Evolutionary conservation across 1,140 invertebrate genomes (phyloP).

Genomic region (Drosophila repletoides): DNA sequence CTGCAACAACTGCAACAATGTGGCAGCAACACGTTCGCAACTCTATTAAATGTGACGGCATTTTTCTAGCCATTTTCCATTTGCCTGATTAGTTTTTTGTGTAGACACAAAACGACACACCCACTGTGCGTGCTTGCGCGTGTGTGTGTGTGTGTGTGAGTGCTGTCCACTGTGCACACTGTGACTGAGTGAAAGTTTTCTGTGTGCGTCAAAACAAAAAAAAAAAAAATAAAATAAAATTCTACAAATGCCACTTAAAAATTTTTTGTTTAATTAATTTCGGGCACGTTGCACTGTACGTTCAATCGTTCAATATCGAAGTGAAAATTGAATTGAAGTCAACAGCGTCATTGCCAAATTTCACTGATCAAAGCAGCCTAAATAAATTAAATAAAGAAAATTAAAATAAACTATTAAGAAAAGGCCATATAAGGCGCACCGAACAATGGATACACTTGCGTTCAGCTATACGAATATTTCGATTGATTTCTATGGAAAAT

Average conservation of each 20-base stretch:
- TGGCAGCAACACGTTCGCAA: too few relatives aligned
- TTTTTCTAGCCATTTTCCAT: too few relatives aligned
- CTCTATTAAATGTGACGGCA: too few relatives aligned
- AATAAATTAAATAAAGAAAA: not conserved
- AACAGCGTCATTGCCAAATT: constrained; percentile 33
- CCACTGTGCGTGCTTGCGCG: constrained; percentile 9
- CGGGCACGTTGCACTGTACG: constrained; percentile 25
- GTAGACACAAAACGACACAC: constrained; percentile 4
- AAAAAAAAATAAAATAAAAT: too few relatives aligned
- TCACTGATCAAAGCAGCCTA: constrained; percentile 25
- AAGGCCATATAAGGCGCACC: too few relatives aligned
- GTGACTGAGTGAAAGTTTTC: constrained; percentile 31
- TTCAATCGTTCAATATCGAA: constrained; percentile 8
- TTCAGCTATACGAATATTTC: too few relatives aligned
- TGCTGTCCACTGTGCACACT: not conserved
- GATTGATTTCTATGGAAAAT: too few relatives aligned
- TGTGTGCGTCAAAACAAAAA: not conserved
- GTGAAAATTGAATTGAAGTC: constrained; percentile 26
- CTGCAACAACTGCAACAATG: not conserved
- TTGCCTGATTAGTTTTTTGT: too few relatives aligned
- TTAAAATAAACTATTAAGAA: constrained; percentile 16
- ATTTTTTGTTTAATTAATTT: constrained; percentile 24
- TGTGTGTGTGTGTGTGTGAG: not conserved
- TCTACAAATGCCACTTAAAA: constrained; percentile 37
- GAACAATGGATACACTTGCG: too few relatives aligned